phyloP scores from a whole-genome alignment of 1,140 invertebrate genomes.

The Psilanteris sp. region DNA sequence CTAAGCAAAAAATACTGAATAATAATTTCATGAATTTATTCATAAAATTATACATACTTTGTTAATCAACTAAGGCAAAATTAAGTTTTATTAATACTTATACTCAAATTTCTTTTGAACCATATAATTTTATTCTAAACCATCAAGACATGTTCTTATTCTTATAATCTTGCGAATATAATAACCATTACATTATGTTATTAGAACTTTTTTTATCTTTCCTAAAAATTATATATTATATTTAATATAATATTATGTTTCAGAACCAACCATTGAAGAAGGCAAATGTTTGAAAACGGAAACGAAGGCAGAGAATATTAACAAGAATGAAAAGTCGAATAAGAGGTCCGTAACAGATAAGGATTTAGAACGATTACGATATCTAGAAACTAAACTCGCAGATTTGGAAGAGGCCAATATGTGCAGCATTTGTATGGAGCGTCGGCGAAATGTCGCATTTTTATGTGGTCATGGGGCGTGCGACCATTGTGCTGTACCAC shows the following conservation, averaged over 20 bases:
- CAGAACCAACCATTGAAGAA: conserved; percentile 29
- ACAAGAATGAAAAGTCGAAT: conserved; percentile 61
- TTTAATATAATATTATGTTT: too few relatives aligned
- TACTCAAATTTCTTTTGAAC: too few relatives aligned
- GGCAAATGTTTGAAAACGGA: conserved; percentile 21
- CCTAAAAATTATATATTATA: too few relatives aligned
- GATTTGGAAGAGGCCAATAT: conserved; percentile 92
- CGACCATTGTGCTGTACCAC: conserved; percentile 88
- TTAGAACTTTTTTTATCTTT: neutral
- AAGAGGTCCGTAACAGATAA: conserved; percentile 79
- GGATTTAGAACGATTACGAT: conserved; percentile 83
- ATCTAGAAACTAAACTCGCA: conserved; percentile 90
- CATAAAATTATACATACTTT: too few relatives aligned
- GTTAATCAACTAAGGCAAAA: too few relatives aligned
- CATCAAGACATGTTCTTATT: too few relatives aligned
- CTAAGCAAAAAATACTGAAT: too few relatives aligned
- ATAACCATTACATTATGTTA: too few relatives aligned
- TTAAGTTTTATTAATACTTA: too few relatives aligned
- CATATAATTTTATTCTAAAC: too few relatives aligned
- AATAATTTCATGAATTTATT: too few relatives aligned
- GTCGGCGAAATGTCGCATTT: conserved; percentile 90
- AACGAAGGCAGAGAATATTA: conserved; percentile 45
- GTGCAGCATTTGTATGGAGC: conserved; percentile 90
- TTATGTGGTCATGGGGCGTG: conserved; percentile 94
- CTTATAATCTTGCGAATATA: too few relatives aligned